Evolutionary conservation across 2,888 invertebrate species (phyloP).

Genomic region (Cephus rjabovi): DNA sequence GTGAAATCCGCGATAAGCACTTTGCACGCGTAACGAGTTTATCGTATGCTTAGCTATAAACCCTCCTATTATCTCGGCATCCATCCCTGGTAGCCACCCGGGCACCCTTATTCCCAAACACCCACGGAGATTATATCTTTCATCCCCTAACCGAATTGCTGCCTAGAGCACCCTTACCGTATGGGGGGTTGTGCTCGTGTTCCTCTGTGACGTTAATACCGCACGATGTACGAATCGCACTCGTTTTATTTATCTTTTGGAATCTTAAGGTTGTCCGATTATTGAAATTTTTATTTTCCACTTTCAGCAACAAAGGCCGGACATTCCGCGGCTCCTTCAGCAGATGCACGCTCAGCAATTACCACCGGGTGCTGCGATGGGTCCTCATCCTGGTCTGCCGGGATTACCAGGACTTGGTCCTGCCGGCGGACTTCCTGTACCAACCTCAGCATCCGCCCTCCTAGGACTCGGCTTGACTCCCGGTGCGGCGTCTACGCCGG

Average conservation of each 20-base stretch:
- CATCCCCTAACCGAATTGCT: not conserved
- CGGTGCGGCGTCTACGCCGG: slow-evolving; percentile 70
- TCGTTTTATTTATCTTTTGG: not conserved
- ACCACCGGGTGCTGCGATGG: slow-evolving; percentile 79
- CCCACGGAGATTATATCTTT: not conserved
- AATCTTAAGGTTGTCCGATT: not conserved
- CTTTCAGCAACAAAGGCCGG: slow-evolving; percentile 86
- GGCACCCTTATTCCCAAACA: not conserved
- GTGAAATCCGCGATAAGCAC: slow-evolving; percentile 61
- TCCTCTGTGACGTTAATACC: not conserved
- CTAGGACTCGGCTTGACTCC: slow-evolving; percentile 65
- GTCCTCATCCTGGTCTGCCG: slow-evolving; percentile 75
- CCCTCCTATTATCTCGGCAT: slow-evolving; percentile 21
- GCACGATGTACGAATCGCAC: not conserved
- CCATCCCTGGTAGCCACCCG: slow-evolving; percentile 10
- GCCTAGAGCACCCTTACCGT: not conserved
- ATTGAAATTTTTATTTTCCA: slow-evolving; percentile 25
- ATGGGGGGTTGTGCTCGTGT: not conserved
- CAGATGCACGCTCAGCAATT: slow-evolving; percentile 93
- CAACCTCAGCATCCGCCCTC: slow-evolving; percentile 66
- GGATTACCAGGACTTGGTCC: slow-evolving; percentile 68
- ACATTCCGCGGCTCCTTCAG: slow-evolving; percentile 84
- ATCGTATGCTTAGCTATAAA: slow-evolving; percentile 39
- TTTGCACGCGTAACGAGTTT: slow-evolving; percentile 62
- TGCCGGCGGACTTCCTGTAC: slow-evolving; percentile 65